Evolutionary conservation across 2,113 vertebrate species (phyloP).

Genomic region (Chrysochloris asiatica): DNA sequence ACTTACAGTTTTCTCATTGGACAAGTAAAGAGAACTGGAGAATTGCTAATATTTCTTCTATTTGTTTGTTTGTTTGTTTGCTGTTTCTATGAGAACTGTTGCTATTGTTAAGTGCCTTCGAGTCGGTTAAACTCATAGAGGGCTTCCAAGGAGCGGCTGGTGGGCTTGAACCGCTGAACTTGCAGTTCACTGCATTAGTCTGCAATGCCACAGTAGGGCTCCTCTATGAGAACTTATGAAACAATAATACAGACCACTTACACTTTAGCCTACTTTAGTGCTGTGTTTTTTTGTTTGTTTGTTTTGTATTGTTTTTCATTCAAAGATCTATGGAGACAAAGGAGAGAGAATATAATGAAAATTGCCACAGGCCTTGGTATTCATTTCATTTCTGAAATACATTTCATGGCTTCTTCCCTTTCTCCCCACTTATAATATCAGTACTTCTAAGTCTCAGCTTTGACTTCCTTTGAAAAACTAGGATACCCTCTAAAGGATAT

Average conservation of each 20-base stretch:
- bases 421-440: background rate
- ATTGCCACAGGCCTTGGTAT: background rate
- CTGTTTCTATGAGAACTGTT: no score
- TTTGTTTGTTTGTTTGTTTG: no score
- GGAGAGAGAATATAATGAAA: background rate
- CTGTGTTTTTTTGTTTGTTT: background rate
- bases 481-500: background rate
- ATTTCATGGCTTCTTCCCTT: background rate
- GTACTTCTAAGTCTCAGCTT: background rate
- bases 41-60: conserved; percentile 24
- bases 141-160: no score
- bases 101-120: no score
- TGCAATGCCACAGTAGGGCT: no score
- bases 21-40: background rate
- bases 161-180: no score
- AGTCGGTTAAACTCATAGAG: no score
- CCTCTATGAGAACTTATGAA: background rate
- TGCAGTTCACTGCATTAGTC: no score
- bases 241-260: background rate
- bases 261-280: background rate
- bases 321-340: conserved; percentile 13
- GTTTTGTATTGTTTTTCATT: background rate
- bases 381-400: conserved; percentile 16
- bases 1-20: background rate
- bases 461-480: conserved; percentile 46